These are phyloP conservation scores for Hafferia zeledoni DNA, from an alignment of 2,797 vertebrate genomes.

Conservation along the genomic window DNA sequence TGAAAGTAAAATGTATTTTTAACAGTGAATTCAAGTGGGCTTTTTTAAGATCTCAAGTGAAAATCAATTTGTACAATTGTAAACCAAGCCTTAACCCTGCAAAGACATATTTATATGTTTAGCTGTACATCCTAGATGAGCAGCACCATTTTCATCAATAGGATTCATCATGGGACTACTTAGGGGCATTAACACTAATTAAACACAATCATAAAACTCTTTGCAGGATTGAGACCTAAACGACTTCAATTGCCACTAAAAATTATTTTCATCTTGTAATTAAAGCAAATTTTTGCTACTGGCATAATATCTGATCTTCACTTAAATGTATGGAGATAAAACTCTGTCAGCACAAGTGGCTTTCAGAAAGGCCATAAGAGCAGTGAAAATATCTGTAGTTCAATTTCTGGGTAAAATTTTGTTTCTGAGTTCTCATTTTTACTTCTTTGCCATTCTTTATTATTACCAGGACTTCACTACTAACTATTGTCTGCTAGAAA, in stretches of 20 bases:
- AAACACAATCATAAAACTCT: conserved; percentile 47
- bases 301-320: not conserved
- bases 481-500: not conserved
- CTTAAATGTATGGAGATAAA: not conserved
- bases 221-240: conserved; percentile 38
- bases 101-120: not conserved
- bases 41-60: not conserved
- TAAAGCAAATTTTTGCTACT: conserved; percentile 30
- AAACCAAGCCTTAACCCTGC: not conserved
- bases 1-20: not conserved
- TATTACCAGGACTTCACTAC: not conserved
- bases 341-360: not conserved
- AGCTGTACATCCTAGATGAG: not conserved
- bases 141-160: conserved; percentile 14
- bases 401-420: not conserved
- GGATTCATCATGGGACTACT: conserved; percentile 37
- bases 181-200: conserved; percentile 52
- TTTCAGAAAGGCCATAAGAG: not conserved
- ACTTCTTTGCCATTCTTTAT: not conserved
- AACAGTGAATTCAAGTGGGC: not conserved
- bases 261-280: conserved; percentile 36
- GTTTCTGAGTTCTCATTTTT: not conserved
- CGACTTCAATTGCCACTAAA: conserved; percentile 19
- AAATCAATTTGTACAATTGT: not conserved
- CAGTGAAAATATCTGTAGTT: not conserved